phyloP scores from a whole-genome alignment of 2,113 vertebrate genomes.

The Eulacestoma nigropectus region DNA sequence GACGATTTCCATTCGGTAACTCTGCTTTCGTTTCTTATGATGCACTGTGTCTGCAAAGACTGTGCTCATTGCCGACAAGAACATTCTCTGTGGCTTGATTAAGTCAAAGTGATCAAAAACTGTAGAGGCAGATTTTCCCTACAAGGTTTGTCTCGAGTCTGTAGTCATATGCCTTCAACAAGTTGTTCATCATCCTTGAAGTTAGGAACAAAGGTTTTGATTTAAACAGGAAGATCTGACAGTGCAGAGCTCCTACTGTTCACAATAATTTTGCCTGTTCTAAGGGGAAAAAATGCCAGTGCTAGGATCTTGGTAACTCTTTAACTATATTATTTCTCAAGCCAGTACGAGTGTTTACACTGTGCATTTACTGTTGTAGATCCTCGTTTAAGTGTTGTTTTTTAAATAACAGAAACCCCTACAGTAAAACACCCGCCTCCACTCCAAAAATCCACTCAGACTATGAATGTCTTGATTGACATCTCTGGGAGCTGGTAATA shows the following conservation, averaged over 20 bases:
- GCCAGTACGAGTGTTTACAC: not conserved
- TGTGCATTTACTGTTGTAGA: not conserved
- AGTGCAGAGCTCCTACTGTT: not conserved
- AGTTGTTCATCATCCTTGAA: not conserved
- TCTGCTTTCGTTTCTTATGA: not conserved
- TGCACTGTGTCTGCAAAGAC: conserved; percentile 12
- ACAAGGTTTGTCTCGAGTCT: not conserved
- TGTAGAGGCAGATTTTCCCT: not conserved
- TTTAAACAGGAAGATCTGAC: not conserved
- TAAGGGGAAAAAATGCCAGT: not conserved
- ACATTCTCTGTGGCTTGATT: not conserved
- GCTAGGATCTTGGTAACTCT: not conserved
- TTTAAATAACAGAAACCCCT: rapidly evolving
- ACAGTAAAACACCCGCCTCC: not conserved
- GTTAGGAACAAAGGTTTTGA: not conserved
- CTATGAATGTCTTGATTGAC: not conserved
- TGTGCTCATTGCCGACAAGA: not conserved
- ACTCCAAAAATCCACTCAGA: not conserved
- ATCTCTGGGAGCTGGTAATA: not conserved
- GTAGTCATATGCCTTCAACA: not conserved
- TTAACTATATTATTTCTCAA: not conserved
- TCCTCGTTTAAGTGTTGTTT: not conserved
- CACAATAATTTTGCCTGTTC: not conserved
- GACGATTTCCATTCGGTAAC: not conserved
- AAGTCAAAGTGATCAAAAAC: conserved; percentile 20